These are phyloP conservation scores for Euphydryas editha DNA, from an alignment of 2,888 invertebrate genomes.

Conservation along the genomic window DNA sequence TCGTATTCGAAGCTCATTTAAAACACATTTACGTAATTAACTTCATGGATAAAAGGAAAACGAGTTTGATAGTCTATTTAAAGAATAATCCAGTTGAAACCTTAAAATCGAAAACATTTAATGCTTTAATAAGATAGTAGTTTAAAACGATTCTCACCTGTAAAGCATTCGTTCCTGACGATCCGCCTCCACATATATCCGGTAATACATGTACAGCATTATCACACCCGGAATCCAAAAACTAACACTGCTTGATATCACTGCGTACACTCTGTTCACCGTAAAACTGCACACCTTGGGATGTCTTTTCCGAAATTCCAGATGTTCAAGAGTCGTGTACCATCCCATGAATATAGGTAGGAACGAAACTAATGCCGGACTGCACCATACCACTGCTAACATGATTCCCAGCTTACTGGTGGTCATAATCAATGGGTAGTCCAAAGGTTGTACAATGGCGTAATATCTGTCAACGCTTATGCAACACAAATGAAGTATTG, in stretches of 20 bases:
- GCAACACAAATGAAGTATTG: constrained; percentile 96
- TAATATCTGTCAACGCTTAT: constrained; percentile 95
- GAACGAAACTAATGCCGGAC: constrained; percentile 96
- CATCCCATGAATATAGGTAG: constrained; percentile 97
- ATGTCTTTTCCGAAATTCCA: constrained; percentile 86
- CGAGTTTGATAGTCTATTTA: background rate
- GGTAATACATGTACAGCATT: constrained; percentile 96
- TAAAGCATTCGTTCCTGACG: constrained; percentile 92
- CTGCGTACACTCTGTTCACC: constrained; percentile 93
- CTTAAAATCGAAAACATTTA: background rate
- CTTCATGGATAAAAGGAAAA: too few species aligned
- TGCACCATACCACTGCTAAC: constrained; percentile 95
- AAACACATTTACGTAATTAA: too few species aligned
- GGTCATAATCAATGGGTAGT: constrained; percentile 97
- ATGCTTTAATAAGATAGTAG: constrained; percentile 17
- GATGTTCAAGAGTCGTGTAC: constrained; percentile 94
- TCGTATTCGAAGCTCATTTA: too few species aligned
- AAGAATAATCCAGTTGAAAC: background rate
- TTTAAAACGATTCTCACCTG: constrained; percentile 82
- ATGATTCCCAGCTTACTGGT: constrained; percentile 90
- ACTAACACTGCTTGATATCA: constrained; percentile 94
- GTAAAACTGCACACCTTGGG: constrained; percentile 91
- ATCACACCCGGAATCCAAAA: constrained; percentile 97
- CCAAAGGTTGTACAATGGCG: constrained; percentile 96
- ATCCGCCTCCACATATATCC: constrained; percentile 93